Conservation (phyloP, 2,888 invertebrate species). For the Eledona agricola region DNA sequence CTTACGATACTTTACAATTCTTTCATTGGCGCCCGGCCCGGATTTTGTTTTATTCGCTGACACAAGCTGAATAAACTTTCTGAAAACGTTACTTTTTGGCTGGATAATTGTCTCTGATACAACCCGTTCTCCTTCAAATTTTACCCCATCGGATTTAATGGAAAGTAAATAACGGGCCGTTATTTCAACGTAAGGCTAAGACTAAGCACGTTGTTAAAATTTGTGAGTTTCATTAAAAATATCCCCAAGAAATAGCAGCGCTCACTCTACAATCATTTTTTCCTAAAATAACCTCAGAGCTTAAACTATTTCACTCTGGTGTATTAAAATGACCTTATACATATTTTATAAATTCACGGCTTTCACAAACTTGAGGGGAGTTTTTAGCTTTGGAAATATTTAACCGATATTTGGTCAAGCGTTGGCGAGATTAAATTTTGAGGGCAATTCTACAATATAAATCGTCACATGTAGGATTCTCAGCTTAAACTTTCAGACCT, state of each 20-base stretch:
- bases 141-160: constrained; percentile 20
- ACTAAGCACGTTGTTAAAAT: constrained; percentile 15
- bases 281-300: no score
- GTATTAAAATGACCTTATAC: no score
- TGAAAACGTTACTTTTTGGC: constrained; percentile 10
- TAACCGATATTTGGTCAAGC: constrained; percentile 21
- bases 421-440: constrained; percentile 14
- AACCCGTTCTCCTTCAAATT: constrained; percentile 11
- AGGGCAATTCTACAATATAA: constrained; percentile 23
- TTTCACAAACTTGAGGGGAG: no score
- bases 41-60: constrained; percentile 17
- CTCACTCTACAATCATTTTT: no score
- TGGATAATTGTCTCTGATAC: constrained; percentile 26
- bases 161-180: constrained; percentile 25
- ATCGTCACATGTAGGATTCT: constrained; percentile 21
- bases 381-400: constrained; percentile 8
- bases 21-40: constrained; percentile 19
- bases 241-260: no score
- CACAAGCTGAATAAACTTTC: constrained; percentile 22
- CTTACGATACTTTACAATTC: constrained; percentile 12
- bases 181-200: constrained; percentile 16
- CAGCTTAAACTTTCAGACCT: constrained; percentile 15
- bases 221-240: constrained; percentile 11
- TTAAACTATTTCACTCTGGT: no score
- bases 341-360: no score